A percentile compares a stretch with the other conserved stretches of the same genome.
These are phyloP conservation scores for Goniozus legneri DNA, from an alignment of 1,140 invertebrate genomes.

Conservation along the genomic window DNA sequence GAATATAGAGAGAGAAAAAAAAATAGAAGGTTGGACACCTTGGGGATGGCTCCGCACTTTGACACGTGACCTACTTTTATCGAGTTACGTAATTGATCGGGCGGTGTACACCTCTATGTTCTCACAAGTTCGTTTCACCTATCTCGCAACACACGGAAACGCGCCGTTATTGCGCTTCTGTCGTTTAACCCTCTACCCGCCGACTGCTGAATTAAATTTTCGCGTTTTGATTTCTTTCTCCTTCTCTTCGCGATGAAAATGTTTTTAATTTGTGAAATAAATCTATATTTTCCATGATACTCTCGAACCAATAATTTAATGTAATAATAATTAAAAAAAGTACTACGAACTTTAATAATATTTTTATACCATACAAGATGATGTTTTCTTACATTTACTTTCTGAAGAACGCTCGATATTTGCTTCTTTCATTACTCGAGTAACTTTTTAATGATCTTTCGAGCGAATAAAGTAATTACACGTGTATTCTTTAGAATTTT, in stretches of 20 bases:
- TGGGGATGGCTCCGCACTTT: constrained; percentile 47
- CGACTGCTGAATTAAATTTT: not conserved
- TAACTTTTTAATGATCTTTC: not conserved
- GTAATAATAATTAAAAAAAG: not conserved
- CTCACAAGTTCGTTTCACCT: constrained; percentile 15
- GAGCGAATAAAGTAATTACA: not conserved
- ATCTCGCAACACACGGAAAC: constrained; percentile 10
- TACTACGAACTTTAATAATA: not conserved
- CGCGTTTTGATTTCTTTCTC: not conserved
- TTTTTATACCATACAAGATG: not conserved
- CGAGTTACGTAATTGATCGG: constrained; percentile 48
- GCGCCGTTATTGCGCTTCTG: no score
- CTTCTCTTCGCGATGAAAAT: not conserved
- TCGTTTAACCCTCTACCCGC: constrained; percentile 5
- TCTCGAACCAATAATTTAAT: not conserved
- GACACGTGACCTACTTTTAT: constrained; percentile 52
- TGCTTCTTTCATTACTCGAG: no score
- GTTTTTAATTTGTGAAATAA: not conserved
- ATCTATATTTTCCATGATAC: not conserved
- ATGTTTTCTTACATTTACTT: not conserved
- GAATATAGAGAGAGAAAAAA: constrained; percentile 28
- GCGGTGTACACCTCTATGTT: no score
- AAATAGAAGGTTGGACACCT: constrained; percentile 40
- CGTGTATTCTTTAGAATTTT: not conserved
- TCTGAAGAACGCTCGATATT: not conserved